Conservation (phyloP, 2,888 invertebrate species). For the Lasioglossum malachurum region DNA sequence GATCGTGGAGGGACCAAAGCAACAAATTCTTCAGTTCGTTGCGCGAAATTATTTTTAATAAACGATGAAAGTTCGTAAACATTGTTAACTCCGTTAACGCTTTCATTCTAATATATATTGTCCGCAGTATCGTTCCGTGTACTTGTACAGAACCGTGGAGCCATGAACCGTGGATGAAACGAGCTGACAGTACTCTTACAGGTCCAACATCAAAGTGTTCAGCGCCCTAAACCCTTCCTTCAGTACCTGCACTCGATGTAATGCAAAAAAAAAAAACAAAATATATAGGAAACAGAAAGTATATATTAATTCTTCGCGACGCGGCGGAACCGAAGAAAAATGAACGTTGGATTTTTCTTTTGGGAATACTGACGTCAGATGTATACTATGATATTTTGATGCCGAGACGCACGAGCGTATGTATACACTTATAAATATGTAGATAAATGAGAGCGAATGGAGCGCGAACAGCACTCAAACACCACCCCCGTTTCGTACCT, state of each 20-base stretch:
- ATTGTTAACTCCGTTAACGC: neutral
- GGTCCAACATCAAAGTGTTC: constrained; percentile 78
- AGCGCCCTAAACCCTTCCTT: constrained; percentile 73
- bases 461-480: constrained; percentile 28
- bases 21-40: constrained; percentile 39
- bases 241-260: constrained; percentile 78
- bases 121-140: constrained; percentile 9
- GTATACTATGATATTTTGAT: constrained; percentile 73
- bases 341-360: constrained; percentile 43
- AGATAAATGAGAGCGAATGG: constrained; percentile 42
- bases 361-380: constrained; percentile 42
- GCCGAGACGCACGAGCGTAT: constrained; percentile 37
- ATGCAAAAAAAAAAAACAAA: constrained; percentile 10
- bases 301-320: constrained; percentile 39
- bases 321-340: constrained; percentile 43
- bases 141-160: constrained; percentile 33
- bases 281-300: neutral
- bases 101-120: constrained; percentile 5
- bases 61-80: constrained; percentile 7
- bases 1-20: constrained; percentile 71
- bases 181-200: constrained; percentile 67
- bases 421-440: constrained; percentile 61
- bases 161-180: constrained; percentile 21
- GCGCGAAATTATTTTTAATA: constrained; percentile 28
- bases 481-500: constrained; percentile 68